These are phyloP conservation scores for Netelia melanura DNA, from an alignment of 2,888 invertebrate genomes.

Conservation along the genomic window DNA sequence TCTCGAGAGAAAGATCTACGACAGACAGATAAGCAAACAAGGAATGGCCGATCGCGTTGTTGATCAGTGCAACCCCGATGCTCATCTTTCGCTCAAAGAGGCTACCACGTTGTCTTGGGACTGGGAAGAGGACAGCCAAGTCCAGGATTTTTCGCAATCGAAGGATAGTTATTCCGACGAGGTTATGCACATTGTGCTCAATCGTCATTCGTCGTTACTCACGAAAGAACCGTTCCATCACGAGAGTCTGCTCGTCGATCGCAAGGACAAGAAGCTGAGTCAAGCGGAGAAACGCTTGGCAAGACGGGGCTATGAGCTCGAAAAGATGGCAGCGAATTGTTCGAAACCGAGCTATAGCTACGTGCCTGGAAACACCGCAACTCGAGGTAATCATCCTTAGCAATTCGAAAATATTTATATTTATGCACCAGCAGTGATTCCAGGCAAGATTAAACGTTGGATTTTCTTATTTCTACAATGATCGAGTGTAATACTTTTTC, in stretches of 20 bases:
- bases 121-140: constrained; percentile 93
- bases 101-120: constrained; percentile 96
- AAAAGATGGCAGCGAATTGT: constrained; percentile 93
- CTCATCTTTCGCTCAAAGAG: constrained; percentile 95
- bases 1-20: constrained; percentile 98
- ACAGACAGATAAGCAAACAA: constrained; percentile 98
- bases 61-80: constrained; percentile 99
- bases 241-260: constrained; percentile 96
- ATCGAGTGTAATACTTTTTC: constrained; percentile 6
- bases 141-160: constrained; percentile 90
- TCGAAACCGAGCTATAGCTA: constrained; percentile 86
- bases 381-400: constrained; percentile 76
- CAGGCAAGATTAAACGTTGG: neutral
- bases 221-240: constrained; percentile 97
- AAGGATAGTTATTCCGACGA: constrained; percentile 93
- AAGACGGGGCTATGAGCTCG: constrained; percentile 96
- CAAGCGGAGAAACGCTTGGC: constrained; percentile 97
- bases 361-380: constrained; percentile 83
- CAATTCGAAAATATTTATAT: neutral
- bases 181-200: constrained; percentile 90
- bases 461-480: neutral
- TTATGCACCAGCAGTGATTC: too few species aligned
- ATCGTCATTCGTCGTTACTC: constrained; percentile 87
- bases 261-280: constrained; percentile 97
- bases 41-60: constrained; percentile 99